Conservation (phyloP, 2,888 invertebrate species). For the Abrostola triplasia region DNA sequence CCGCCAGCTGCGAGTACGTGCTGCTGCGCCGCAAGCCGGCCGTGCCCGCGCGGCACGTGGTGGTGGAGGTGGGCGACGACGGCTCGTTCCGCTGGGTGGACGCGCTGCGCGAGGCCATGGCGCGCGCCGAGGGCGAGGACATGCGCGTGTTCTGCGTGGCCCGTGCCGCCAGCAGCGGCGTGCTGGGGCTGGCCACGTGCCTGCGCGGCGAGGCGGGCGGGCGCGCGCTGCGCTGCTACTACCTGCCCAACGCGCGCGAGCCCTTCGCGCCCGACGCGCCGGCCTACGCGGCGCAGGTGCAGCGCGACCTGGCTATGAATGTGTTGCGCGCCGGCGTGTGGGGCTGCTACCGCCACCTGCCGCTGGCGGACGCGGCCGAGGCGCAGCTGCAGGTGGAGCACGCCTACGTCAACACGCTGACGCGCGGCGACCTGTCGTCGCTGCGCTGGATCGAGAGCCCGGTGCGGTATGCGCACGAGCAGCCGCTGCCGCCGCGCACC, state of each 20-base stretch:
- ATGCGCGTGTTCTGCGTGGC: conserved; percentile 91
- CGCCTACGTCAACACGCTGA: conserved; percentile 97
- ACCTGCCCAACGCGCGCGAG: conserved; percentile 90
- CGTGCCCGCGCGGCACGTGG: conserved; percentile 74
- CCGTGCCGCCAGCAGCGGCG: conserved; percentile 91
- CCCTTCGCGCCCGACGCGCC: conserved; percentile 88
- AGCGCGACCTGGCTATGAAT: conserved; percentile 95
- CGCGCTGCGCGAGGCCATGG: conserved; percentile 92
- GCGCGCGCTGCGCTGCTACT: conserved; percentile 91
- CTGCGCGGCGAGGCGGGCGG: conserved; percentile 96
- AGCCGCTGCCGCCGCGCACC: conserved; percentile 78
- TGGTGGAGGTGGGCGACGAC: conserved; percentile 91
- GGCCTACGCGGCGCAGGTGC: conserved; percentile 90
- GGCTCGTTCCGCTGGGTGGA: conserved; percentile 93
- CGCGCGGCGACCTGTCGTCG: conserved; percentile 97
- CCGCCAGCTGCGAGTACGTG: conserved; percentile 90
- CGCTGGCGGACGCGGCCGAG: conserved; percentile 84
- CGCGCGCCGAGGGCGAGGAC: conserved; percentile 88
- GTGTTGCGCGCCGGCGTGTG: conserved; percentile 94
- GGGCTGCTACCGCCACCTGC: conserved; percentile 96
- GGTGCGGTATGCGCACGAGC: conserved; percentile 75
- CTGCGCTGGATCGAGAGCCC: conserved; percentile 97
- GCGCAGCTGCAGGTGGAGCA: conserved; percentile 92
- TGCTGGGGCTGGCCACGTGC: conserved; percentile 97
- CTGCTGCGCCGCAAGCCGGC: conserved; percentile 89